Evolutionary conservation across 2,888 invertebrate genomes (phyloP).

Genomic region (Teleogryllus oceanicus): DNA sequence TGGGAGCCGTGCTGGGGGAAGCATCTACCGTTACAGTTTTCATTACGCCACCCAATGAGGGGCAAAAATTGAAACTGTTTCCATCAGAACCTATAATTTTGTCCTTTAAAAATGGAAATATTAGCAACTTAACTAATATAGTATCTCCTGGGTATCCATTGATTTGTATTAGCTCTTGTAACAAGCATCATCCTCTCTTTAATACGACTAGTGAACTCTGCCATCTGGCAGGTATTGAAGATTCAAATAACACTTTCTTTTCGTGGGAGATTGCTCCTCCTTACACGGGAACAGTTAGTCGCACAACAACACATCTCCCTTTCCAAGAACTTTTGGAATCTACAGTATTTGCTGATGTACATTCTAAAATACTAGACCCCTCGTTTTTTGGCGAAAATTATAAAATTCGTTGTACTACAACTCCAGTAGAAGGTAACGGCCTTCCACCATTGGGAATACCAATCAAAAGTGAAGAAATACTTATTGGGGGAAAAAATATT

Average conservation of each 20-base stretch:
- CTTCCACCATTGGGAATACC: constrained; percentile 4
- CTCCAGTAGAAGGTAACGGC: background rate
- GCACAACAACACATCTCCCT: background rate
- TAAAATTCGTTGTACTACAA: constrained; percentile 21
- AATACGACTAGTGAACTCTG: constrained; percentile 19
- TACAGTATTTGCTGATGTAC: background rate
- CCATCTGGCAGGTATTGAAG: background rate
- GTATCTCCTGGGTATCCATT: constrained; percentile 24
- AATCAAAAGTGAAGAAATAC: background rate
- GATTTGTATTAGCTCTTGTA: constrained; percentile 23
- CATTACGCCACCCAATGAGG: background rate
- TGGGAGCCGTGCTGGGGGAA: background rate
- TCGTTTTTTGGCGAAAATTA: background rate
- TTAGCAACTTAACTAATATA: background rate
- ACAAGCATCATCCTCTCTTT: constrained; percentile 19
- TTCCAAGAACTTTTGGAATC: background rate
- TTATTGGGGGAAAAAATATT: background rate
- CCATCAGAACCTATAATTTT: constrained; percentile 21
- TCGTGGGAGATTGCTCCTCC: constrained; percentile 22
- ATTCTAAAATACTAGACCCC: constrained; percentile 26
- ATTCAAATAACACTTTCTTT: background rate
- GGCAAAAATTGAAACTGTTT: constrained; percentile 7
- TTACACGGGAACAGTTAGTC: background rate
- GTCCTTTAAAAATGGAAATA: background rate
- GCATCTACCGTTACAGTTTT: background rate